These are phyloP conservation scores for Ornithorhynchus anatinus DNA, from an alignment of 2,113 vertebrate genomes.

Conservation along the genomic window DNA sequence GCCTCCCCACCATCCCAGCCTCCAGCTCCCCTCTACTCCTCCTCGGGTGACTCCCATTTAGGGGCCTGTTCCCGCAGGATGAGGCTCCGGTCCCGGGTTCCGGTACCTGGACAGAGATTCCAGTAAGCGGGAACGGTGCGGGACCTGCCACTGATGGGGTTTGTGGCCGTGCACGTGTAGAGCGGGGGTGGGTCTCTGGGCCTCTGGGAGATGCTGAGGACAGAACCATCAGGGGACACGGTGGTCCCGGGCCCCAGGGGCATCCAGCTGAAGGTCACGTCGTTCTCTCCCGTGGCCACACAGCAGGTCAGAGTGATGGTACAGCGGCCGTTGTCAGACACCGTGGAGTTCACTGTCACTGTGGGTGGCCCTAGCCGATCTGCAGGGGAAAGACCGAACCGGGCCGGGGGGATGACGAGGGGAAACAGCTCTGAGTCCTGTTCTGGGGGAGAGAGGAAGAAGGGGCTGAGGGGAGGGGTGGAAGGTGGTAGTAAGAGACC, in stretches of 20 bases:
- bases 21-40: not conserved
- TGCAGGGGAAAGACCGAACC: no score
- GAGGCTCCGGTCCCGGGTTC: not conserved
- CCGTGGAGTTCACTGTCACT: conserved; percentile 13
- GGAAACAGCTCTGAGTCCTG: no score
- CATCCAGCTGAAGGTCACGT: conserved; percentile 20
- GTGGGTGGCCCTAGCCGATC: conserved; percentile 4
- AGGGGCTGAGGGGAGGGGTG: no score
- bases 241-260: not conserved
- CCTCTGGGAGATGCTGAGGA: conserved; percentile 14
- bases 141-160: conserved; percentile 21
- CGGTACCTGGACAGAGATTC: conserved; percentile 42
- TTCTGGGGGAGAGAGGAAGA: no score
- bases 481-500: no score
- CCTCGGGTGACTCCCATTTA: not conserved
- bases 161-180: conserved; percentile 29
- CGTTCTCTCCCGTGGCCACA: conserved; percentile 1
- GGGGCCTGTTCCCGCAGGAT: not conserved
- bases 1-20: no score
- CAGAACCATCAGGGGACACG: not conserved
- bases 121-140: not conserved
- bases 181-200: not conserved
- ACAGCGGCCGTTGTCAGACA: not conserved
- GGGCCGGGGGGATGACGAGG: no score
- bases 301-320: conserved; percentile 32